Evolutionary conservation across 2,888 invertebrate genomes (phyloP), one percentile per base, ranked within the genome.

Genomic region (Vanessa cardui): DNA sequence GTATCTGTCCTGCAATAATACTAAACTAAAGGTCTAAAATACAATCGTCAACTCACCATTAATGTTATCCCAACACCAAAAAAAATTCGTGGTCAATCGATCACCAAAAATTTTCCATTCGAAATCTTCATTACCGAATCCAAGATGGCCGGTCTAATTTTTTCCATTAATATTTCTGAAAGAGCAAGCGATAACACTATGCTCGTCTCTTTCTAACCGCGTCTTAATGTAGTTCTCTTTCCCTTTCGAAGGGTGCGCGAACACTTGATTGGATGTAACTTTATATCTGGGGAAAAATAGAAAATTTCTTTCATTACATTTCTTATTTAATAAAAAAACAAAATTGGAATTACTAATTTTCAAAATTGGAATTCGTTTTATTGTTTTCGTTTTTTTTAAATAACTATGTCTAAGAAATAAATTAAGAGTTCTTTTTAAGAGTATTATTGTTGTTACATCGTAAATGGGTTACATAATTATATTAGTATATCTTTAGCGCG

Each of bases 101-200:
- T 33, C 49, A 72, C 21, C 33, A 58, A 62, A 26, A 70, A 58
- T 46, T 62, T 65, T 46, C 61, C 67, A 54, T 66, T 59, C 18
- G 66, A 73, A 54, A 72, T 76, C 72, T 71, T 76, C 77, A 76
- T 79, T 74, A 74, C 76, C 73, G 68, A 60, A 45, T 69, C 66
- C 61, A 46, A 68, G 65, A 73, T 67, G 68, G 58, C 56, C 66
- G 66, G 58, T 64, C 58, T 68, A 72, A 61, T 71, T 65, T 56
- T 74, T 78, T 77, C 78, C 78, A 79, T 79, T 72, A 76, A 78
- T 73, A 52, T 59, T 47, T 59, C 58, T 65, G 69, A 21, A 61
- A 58, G 60, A 58, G 39, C 63, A 69, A 66, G 69, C 47, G 58
- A 65, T 65, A 61, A 56, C 20, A 64, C 62, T 65, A 58, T 59